Base-by-base conservation (phyloP, 23 tunicate species). In the Ciona savignyi region DNA sequence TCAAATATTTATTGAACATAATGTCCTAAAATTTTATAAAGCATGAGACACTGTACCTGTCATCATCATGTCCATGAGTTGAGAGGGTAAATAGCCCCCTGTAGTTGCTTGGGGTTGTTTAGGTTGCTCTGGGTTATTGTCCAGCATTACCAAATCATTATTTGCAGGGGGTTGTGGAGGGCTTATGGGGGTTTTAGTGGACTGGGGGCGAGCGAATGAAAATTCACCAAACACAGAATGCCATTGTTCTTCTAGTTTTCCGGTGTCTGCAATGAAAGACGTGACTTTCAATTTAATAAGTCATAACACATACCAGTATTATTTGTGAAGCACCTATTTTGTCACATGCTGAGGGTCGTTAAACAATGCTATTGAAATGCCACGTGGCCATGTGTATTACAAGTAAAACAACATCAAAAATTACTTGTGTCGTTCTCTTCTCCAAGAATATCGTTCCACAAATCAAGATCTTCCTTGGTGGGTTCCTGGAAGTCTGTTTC, bases 211-310 rank as follows among this genome's bases (percentile, higher is more conserved):
- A 9, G 56, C 15, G 56, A 42, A 42, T n/a, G n/a, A n/a, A 64
- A 90, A 83, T 26, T 91, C 97, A 27, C 97, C 97, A 71, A 91
- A 91, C 32, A 78, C 91, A 0, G 97, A 84, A n/a, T 84, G 66
- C 97, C 97, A 91, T 70, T 91, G 86, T 66, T 91, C 78, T 34
- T 84, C 82, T 28, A 84, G 68, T 1, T 85, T 91, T 23, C 74
- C 71, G 21, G 62, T 19, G 19, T 35, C 84, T 85, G 62, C 11
- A 70, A 70, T 29, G 11, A 29, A 65, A 27, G 24, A n/a, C n/a
- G n/a, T n/a, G n/a, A n/a, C n/a, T n/a, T n/a, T n/a, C n/a, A n/a
- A n/a, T n/a, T n/a, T n/a, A n/a, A n/a, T n/a, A n/a, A n/a, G n/a
- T n/a, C n/a, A n/a, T n/a, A n/a, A n/a, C n/a, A n/a, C n/a, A n/a